A percentile compares a stretch with the other conserved stretches of the same genome.
Evolutionary conservation across 1,140 invertebrate genomes (phyloP).

Genomic region (Pseudomyrmex flavicornis): DNA sequence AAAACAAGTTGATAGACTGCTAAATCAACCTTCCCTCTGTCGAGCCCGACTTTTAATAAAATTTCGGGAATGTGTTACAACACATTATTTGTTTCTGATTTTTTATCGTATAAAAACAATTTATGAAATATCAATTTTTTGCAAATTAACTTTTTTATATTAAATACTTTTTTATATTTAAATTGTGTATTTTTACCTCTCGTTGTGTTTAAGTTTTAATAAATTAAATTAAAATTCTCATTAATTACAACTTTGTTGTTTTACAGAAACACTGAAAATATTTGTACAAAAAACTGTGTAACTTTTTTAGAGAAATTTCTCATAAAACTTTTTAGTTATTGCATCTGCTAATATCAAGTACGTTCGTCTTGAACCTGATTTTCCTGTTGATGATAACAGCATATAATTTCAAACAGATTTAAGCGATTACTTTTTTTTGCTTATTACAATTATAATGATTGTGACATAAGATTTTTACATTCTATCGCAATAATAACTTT

Average conservation of each 20-base stretch:
- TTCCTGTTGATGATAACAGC: conserved; percentile 37
- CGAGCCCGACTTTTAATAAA: background rate
- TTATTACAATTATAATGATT: conserved; percentile 29
- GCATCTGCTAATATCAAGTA: background rate
- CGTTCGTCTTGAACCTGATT: background rate
- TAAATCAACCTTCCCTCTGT: conserved; percentile 4
- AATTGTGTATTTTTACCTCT: background rate
- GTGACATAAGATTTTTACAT: conserved; percentile 32
- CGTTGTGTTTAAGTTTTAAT: background rate
- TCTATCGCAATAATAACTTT: conserved; percentile 11
- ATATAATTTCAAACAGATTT: conserved; percentile 40
- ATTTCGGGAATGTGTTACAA: background rate
- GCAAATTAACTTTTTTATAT: background rate
- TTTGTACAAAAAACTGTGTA: background rate
- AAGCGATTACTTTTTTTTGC: conserved; percentile 37
- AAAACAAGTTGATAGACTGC: conserved; percentile 33
- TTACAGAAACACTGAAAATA: background rate
- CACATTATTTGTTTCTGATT: background rate
- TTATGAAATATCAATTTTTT: background rate
- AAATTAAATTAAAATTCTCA: background rate
- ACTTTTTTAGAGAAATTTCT: background rate
- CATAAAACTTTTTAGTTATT: background rate
- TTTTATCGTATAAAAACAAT: background rate
- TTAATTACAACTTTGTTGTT: background rate
- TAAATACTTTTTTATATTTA: background rate